These are phyloP conservation scores for Sabellastarte sp. DNA, from an alignment of 2,888 invertebrate genomes.

Conservation along the genomic window DNA sequence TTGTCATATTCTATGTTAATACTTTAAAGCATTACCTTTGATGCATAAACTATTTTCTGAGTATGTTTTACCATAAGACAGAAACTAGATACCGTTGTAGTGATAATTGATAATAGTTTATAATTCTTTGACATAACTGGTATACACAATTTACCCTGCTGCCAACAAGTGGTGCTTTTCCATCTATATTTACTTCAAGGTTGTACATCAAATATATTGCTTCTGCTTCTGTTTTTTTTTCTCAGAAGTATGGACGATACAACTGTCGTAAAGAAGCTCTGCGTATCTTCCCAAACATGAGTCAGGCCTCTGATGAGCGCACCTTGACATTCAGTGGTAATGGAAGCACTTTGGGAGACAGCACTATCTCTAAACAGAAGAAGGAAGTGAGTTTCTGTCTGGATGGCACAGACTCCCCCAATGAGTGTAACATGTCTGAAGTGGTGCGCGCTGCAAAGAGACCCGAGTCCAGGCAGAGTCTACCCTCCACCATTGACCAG, in stretches of 20 bases:
- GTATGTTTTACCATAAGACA: too few species aligned
- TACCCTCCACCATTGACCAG: neutral
- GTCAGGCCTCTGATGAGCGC: neutral
- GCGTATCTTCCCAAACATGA: neutral
- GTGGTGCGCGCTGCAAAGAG: neutral
- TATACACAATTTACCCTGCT: too few species aligned
- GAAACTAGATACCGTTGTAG: too few species aligned
- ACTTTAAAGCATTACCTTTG: too few species aligned
- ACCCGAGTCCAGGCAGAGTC: neutral
- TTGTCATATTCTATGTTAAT: too few species aligned
- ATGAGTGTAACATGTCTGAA: neutral
- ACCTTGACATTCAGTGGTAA: neutral
- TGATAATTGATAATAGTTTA: too few species aligned
- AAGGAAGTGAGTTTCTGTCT: constrained; percentile 5
- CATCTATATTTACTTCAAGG: too few species aligned
- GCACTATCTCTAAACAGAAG: neutral
- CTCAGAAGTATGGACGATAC: constrained; percentile 10
- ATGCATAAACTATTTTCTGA: too few species aligned
- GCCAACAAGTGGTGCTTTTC: too few species aligned
- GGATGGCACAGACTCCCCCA: neutral
- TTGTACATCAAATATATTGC: too few species aligned
- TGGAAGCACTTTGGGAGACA: neutral
- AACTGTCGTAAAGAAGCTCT: constrained; percentile 16
- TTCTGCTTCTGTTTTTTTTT: too few species aligned
- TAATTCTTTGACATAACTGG: too few species aligned